Conservation (phyloP, 2,888 invertebrate species). For the Drosophila putrida region DNA sequence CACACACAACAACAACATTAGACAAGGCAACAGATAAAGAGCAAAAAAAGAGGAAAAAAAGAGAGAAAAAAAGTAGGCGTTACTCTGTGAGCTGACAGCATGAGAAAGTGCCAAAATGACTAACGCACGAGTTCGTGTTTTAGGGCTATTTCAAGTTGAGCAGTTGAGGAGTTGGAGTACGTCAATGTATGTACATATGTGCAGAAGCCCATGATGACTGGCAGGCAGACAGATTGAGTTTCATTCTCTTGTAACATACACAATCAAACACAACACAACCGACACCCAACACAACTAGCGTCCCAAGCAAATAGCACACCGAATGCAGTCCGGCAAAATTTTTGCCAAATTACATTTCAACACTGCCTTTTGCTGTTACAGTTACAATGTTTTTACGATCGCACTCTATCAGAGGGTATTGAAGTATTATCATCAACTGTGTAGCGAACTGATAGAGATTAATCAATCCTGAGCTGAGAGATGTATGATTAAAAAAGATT, state of each 20-base stretch:
- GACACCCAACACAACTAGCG: not conserved
- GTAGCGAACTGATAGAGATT: not conserved
- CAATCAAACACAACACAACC: constrained; percentile 28
- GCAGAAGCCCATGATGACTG: constrained; percentile 50
- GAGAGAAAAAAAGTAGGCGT: constrained; percentile 56
- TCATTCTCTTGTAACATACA: constrained; percentile 68
- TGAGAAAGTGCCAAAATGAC: constrained; percentile 80
- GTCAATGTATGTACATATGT: constrained; percentile 32
- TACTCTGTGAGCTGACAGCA: constrained; percentile 72
- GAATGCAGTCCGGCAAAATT: constrained; percentile 66
- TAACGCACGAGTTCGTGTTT: constrained; percentile 61
- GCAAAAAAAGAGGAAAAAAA: constrained; percentile 14
- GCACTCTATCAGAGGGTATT: constrained; percentile 33
- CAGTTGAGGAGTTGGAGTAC: constrained; percentile 3
- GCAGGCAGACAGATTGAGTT: constrained; percentile 80
- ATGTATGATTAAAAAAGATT: no score
- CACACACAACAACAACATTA: constrained; percentile 30
- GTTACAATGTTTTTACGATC: constrained; percentile 37
- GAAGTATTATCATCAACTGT: not conserved
- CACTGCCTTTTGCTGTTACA: constrained; percentile 68
- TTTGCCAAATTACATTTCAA: constrained; percentile 80
- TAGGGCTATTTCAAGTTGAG: constrained; percentile 18
- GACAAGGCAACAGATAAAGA: constrained; percentile 16
- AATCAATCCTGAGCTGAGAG: not conserved
- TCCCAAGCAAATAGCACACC: constrained; percentile 48